Conservation (phyloP, 2,888 invertebrate genomes). For the Piscicola geometra region DNA sequence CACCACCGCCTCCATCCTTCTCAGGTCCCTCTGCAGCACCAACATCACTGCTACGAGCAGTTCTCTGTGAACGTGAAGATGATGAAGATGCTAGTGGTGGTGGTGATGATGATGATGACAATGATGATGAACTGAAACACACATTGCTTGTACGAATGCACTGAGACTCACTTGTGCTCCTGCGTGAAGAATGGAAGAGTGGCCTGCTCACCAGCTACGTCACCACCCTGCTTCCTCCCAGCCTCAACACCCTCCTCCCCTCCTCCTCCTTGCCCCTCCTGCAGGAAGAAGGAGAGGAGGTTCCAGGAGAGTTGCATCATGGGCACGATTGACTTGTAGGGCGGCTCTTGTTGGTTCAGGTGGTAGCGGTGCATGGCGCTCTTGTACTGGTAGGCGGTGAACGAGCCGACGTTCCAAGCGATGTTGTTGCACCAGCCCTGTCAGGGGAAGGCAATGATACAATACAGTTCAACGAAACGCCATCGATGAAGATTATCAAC, state of each 20-base stretch:
- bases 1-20: slow-evolving; percentile 78
- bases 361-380: slow-evolving; percentile 92
- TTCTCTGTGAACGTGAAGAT: too few species aligned
- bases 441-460: slow-evolving; percentile 18
- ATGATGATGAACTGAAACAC: too few species aligned
- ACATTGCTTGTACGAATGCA: not conserved
- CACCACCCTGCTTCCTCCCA: not conserved
- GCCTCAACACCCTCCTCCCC: too few species aligned
- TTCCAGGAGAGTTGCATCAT: slow-evolving; percentile 99
- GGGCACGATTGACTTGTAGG: slow-evolving; percentile 95
- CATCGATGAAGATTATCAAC: not conserved
- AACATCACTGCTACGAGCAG: not conserved
- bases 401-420: slow-evolving; percentile 98
- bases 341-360: slow-evolving; percentile 88
- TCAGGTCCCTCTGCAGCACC: slow-evolving; percentile 73
- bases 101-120: too few species aligned
- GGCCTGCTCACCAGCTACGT: not conserved
- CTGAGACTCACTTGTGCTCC: not conserved
- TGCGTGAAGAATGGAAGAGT: not conserved
- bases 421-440: slow-evolving; percentile 98
- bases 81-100: too few species aligned
- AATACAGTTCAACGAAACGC: not conserved
- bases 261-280: slow-evolving; percentile 37
- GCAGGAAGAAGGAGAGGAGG: slow-evolving; percentile 79
- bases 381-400: slow-evolving; percentile 85